Conservation (phyloP, 2,797 vertebrate species). For the Anableps anableps region DNA sequence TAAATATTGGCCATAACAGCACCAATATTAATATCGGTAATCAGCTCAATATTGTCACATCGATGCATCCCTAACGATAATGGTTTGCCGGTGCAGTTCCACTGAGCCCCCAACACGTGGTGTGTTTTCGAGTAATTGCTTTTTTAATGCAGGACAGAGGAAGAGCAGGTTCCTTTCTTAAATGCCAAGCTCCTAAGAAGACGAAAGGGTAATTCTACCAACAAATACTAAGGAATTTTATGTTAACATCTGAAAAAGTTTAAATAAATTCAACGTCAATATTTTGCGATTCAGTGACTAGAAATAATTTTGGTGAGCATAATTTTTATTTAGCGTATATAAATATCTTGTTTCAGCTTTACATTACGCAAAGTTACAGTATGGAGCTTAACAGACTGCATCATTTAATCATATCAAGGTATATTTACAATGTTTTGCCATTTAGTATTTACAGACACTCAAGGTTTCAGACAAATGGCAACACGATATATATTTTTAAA, state of each 20-base stretch:
- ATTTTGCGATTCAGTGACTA: no score
- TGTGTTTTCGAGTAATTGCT: not conserved
- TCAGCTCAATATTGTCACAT: not conserved
- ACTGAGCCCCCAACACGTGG: not conserved
- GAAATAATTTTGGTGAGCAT: no score
- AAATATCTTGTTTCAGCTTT: no score
- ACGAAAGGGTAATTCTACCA: no score
- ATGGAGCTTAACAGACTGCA: not conserved
- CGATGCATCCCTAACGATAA: not conserved
- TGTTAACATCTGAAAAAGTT: no score
- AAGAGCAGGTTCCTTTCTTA: no score
- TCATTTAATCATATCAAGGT: not conserved
- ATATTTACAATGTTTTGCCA: not conserved
- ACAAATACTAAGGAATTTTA: no score
- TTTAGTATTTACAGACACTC: not conserved
- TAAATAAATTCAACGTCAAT: no score
- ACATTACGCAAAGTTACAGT: not conserved
- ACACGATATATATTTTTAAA: not conserved
- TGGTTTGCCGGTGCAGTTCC: not conserved
- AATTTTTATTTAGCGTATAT: no score
- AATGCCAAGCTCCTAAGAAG: no score
- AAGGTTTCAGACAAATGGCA: not conserved
- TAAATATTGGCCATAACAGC: no score
- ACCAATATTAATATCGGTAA: not conserved
- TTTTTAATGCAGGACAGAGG: no score